Conservation (phyloP, 2,888 invertebrate species). For the Lepas anatifera region DNA sequence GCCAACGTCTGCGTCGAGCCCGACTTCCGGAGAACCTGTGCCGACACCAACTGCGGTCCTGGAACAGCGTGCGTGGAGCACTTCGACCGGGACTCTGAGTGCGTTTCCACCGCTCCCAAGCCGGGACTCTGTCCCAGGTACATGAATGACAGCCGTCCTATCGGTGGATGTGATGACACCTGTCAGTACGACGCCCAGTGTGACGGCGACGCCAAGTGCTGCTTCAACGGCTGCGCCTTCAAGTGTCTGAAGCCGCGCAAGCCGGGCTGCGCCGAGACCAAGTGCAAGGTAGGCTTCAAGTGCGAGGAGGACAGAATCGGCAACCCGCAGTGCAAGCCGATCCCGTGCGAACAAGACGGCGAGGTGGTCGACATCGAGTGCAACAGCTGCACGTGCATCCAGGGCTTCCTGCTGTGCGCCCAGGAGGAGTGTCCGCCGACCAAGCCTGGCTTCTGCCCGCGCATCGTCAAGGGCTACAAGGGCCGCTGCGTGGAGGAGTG, state of each 20-base stretch:
- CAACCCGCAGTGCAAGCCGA: no score
- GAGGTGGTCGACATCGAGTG: conserved; percentile 9
- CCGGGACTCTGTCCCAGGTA: neutral
- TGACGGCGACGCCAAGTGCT: conserved; percentile 6
- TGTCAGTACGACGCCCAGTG: neutral
- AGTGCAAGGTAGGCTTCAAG: neutral
- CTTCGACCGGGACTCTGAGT: neutral
- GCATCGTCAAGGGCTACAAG: conserved; percentile 6
- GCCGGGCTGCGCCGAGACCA: no score
- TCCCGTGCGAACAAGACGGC: conserved; percentile 7
- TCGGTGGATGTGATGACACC: neutral
- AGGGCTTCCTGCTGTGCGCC: conserved; percentile 9
- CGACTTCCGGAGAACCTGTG: neutral
- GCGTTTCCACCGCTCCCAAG: neutral
- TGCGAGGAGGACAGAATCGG: conserved; percentile 1
- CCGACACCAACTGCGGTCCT: neutral
- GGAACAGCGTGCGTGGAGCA: neutral
- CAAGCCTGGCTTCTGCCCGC: conserved; percentile 6
- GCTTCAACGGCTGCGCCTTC: conserved; percentile 10
- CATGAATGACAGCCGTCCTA: conserved; percentile 3
- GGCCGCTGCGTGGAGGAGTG: conserved; percentile 10
- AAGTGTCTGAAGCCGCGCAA: neutral
- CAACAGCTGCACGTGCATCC: conserved; percentile 12
- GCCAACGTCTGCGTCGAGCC: neutral
- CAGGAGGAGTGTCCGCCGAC: conserved; percentile 1